These are phyloP conservation scores for Holothuria glaberrima DNA, from an alignment of 35 echinoderm and acorn worm species.

Conservation along the genomic window DNA sequence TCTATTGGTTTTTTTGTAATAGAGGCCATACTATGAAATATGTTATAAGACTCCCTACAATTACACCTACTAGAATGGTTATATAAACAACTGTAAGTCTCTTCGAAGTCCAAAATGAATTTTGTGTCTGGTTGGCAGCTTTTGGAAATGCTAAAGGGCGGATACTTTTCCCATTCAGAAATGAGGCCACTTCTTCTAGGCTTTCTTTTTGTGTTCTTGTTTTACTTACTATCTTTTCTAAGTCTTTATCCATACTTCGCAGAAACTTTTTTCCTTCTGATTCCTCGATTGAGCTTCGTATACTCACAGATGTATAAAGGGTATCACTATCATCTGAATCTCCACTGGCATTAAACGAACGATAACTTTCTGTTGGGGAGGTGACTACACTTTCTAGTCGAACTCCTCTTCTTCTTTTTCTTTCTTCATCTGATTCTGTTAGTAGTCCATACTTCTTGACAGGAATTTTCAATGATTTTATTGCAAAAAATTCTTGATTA, in stretches of 20 bases:
- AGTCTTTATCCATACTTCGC: conserved; percentile 66
- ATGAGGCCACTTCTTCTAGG: conserved; percentile 61
- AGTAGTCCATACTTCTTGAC: conserved; percentile 68
- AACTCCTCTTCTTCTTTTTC: background rate
- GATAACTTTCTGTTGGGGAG: conserved; percentile 27
- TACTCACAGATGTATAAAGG: conserved; percentile 58
- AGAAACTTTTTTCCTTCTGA: conserved; percentile 55
- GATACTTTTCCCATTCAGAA: conserved; percentile 62
- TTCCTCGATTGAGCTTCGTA: conserved; percentile 58
- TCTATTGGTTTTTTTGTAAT: too few relatives aligned
- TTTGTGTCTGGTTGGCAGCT: background rate
- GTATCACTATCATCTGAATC: conserved; percentile 60
- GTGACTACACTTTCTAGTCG: background rate
- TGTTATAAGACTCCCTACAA: too few relatives aligned
- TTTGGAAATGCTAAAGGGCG: conserved; percentile 49
- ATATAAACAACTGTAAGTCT: background rate
- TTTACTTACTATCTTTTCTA: conserved; percentile 53
- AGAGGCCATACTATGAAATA: too few relatives aligned
- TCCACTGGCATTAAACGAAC: conserved; percentile 6
- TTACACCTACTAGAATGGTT: too few relatives aligned
- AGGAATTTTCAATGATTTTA: conserved; percentile 61
- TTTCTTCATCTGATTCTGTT: conserved; percentile 65
- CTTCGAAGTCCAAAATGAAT: background rate
- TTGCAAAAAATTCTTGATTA: conserved; percentile 66
- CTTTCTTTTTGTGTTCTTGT: conserved; percentile 62